Evolutionary conservation across 2,888 invertebrate species (phyloP), one percentile per base, ranked within the genome.

Genomic region (Apomyelois bistriatella): DNA sequence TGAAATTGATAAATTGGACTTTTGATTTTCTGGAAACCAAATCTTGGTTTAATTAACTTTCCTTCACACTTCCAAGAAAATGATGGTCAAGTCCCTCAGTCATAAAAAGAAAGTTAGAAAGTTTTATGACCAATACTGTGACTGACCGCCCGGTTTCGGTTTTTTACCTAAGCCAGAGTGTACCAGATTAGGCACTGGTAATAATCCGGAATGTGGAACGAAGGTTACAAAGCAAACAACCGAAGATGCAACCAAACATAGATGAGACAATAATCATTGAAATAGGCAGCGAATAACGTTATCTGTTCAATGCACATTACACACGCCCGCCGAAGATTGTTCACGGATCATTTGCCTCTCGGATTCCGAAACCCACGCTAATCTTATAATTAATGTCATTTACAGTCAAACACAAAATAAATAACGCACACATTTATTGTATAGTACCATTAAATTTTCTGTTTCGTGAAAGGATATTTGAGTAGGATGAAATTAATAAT

Each of bases 1-100:
- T 22, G 12, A 43, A 53, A 48, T 38, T 30, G 38, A 28, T 49
- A 47, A 37, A 50, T 46, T 46, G 16, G 32, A 36, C 8, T 32
- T 42, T 41, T 54, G 47, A 46, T 46, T 15, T 15, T 4, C 30
- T 5, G 12, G 32, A 46, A 28, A 43, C 12, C 28, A 17, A 3
- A 10, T 5, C 37, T n/a, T 3, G 37, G 37, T 12, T 4, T 35
- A 35, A 35, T 35, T 35, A 8, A 35, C 35, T 2, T 22, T 22
- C 22, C 22, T 22, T 2, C 5, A 22, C 2, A 22, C 2, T 22
- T 22, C 22, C 5, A 2, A 22, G 2, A 22, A 3, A 3, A 22
- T 22, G n/a, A n/a, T n/a, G n/a, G n/a, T n/a, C n/a, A n/a, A n/a
- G n/a, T n/a, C n/a, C n/a, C n/a, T n/a, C n/a, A n/a, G n/a, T n/a